Percentiles rank a stretch among this genome's conserved stretches.
Conservation (phyloP, 2,888 invertebrate species). For the Ichneumoninae sp. region DNA sequence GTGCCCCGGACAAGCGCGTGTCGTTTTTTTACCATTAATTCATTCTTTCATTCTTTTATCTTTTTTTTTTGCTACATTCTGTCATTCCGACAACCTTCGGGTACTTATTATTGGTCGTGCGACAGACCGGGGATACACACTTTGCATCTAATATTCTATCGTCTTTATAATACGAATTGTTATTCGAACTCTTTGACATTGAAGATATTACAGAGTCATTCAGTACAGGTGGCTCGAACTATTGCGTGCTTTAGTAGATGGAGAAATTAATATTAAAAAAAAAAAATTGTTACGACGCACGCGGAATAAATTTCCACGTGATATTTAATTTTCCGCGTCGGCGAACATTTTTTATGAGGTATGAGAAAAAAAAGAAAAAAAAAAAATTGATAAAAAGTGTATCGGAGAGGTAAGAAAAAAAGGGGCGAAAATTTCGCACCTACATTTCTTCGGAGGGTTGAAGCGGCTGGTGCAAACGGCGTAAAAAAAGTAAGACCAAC, state of each 20-base stretch:
- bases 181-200: constrained; percentile 46
- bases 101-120: constrained; percentile 41
- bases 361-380: not conserved
- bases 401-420: not conserved
- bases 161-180: constrained; percentile 51
- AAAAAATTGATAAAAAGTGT: not conserved
- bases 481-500: not conserved
- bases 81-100: constrained; percentile 1
- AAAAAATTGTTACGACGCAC: not conserved
- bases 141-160: constrained; percentile 51
- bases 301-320: not conserved
- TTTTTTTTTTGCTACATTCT: constrained; percentile 35
- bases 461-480: not conserved
- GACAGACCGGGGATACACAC: constrained; percentile 23
- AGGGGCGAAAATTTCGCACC: not conserved
- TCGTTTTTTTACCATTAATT: not conserved
- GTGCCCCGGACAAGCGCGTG: constrained; percentile 16
- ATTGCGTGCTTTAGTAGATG: not conserved
- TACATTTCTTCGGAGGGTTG: not conserved
- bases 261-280: not conserved
- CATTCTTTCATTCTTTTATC: constrained; percentile 31
- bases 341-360: not conserved
- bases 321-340: not conserved
- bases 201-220: constrained; percentile 36
- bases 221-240: not conserved